Evolutionary conservation across 2,797 vertebrate species (phyloP).

Genomic region (Tachyglossus aculeatus): DNA sequence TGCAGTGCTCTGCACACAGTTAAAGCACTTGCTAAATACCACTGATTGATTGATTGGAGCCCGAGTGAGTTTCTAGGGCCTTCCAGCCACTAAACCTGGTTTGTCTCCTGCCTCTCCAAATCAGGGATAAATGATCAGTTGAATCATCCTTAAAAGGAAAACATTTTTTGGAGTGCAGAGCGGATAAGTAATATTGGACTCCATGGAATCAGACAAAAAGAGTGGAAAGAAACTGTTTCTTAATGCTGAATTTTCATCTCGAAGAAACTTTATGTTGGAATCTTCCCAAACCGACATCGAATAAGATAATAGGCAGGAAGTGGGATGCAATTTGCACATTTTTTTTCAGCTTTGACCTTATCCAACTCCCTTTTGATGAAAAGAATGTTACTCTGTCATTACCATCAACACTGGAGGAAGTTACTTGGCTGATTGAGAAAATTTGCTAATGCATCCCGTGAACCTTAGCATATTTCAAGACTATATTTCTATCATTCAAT

Average conservation of each 20-base stretch:
- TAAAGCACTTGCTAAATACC: background rate
- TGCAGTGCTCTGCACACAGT: no score
- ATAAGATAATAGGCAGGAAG: background rate
- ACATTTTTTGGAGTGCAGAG: background rate
- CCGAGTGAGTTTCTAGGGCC: no score
- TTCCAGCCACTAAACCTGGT: no score
- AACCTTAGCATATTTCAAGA: background rate
- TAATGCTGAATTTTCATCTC: background rate
- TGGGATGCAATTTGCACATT: background rate
- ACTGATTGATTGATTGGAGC: no score
- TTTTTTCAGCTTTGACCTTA: background rate
- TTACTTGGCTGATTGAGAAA: background rate
- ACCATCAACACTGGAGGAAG: background rate
- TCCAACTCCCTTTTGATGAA: background rate
- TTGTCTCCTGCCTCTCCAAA: no score
- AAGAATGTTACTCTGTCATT: background rate
- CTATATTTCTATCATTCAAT: background rate
- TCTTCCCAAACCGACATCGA: background rate
- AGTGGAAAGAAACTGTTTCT: background rate
- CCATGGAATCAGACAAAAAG: background rate
- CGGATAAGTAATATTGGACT: background rate
- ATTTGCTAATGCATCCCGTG: background rate
- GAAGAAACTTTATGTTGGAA: slow-evolving; percentile 8
- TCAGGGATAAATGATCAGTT: background rate
- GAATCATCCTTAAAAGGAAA: background rate